Evolutionary conservation across 2,797 vertebrate species (phyloP), one percentile per base, ranked within the genome.

Genomic region (Helarctos malayanus): DNA sequence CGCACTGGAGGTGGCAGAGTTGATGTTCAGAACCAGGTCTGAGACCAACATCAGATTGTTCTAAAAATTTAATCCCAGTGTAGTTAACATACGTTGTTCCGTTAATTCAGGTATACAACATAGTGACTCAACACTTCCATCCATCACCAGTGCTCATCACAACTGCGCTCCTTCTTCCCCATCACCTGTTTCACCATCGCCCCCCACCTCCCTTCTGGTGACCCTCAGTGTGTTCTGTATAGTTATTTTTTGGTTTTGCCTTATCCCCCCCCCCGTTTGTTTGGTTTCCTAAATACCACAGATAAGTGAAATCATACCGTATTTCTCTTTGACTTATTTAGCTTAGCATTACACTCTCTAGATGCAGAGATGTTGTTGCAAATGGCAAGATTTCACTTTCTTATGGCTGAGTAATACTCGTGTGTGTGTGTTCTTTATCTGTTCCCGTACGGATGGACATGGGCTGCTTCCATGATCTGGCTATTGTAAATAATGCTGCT

Each of bases 1-100:
- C 5, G 5, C 57, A 8, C 45, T 25, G 41, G 0, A 63, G 27
- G 56, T 0, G 18, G 82, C 45, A 2, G n/a, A 29, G 71, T 1
- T 2, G 41, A 21, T 5, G 13, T 13, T n/a, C 35, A 59, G 19
- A 27, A 7, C n/a, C 9, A 35, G n/a, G 11, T 35, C 61, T 23
- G 19, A 91, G 45, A 47, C 57, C 21, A 32, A 18, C 3, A 32
- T 29, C 13, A 15, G 23, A 45, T 47, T 38, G 19, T 38, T 21
- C 11, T 25, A 41, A 68, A n/a, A 41, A 25, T 71, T 41, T 41
- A 41, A 13, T 1, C 19, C 35, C 68, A 41, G 38, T 23, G 11
- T 41, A 23, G 21, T 25, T 71, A 25, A 41, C 68, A 25, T 25
- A 23, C 21, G 11, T 9, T 23, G 32, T 57, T 11, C 8, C 7